A percentile compares a stretch with the other conserved stretches of the same genome.
Conservation (phyloP, 2,888 invertebrate species). For the Archaeoteleia sp. region DNA sequence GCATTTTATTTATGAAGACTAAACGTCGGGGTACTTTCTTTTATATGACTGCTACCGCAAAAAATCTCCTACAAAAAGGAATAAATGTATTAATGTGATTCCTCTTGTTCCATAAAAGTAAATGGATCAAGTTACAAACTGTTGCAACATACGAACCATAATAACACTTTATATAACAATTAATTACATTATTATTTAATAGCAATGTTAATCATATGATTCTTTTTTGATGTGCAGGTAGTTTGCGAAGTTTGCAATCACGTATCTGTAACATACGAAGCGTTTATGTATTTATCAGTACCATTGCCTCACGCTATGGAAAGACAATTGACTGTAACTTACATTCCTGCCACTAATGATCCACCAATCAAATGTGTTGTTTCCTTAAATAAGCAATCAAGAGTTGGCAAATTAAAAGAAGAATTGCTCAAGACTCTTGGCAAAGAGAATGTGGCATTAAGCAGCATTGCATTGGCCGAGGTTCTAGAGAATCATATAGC, state of each 20-base stretch:
- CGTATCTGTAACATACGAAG: slow-evolving; percentile 80
- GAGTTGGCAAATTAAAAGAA: slow-evolving; percentile 77
- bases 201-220: not conserved
- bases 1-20: slow-evolving; percentile 11
- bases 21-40: slow-evolving; percentile 53
- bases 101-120: slow-evolving; percentile 57
- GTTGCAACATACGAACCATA: slow-evolving; percentile 45
- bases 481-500: slow-evolving; percentile 79
- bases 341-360: slow-evolving; percentile 75
- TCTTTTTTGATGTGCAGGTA: slow-evolving; percentile 74
- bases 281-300: slow-evolving; percentile 82
- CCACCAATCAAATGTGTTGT: slow-evolving; percentile 76
- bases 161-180: slow-evolving; percentile 2
- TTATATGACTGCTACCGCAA: slow-evolving; percentile 43
- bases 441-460: slow-evolving; percentile 69
- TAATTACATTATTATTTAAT: slow-evolving; percentile 3
- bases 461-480: slow-evolving; percentile 77
- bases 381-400: slow-evolving; percentile 78
- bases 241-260: slow-evolving; percentile 79
- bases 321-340: slow-evolving; percentile 78
- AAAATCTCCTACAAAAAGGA: slow-evolving; percentile 58
- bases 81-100: slow-evolving; percentile 50
- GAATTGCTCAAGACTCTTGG: slow-evolving; percentile 74
- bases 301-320: slow-evolving; percentile 80
- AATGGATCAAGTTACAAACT: slow-evolving; percentile 58